These are phyloP conservation scores for Meandrina meandrites DNA, from an alignment of 92 coral and sea anemone species.

Conservation along the genomic window DNA sequence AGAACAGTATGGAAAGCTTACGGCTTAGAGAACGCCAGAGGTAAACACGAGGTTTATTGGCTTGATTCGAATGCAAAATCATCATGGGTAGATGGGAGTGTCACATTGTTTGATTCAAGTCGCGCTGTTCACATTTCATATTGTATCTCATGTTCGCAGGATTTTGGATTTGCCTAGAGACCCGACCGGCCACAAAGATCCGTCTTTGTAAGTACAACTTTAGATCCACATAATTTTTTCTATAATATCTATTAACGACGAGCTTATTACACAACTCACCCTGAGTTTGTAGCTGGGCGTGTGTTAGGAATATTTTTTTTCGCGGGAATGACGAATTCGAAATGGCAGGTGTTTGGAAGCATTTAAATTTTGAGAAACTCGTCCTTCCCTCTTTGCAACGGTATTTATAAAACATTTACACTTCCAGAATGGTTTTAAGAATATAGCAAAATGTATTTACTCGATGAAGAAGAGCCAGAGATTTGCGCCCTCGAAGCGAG, in stretches of 20 bases:
- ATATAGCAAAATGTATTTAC: not conserved
- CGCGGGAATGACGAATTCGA: conserved; percentile 7
- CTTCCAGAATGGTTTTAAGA: not conserved
- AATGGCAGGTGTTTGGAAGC: conserved; percentile 21
- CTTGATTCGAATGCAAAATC: conserved; percentile 32
- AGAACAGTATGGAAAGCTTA: conserved; percentile 51
- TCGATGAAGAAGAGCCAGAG: not conserved
- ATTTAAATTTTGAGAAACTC: not conserved
- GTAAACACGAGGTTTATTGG: conserved; percentile 54
- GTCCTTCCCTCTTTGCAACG: not conserved
- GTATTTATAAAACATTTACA: not conserved
- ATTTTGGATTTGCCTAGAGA: conserved; percentile 46
- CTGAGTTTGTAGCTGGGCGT: conserved; percentile 19
- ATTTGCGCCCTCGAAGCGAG: not conserved
- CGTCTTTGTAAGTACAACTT: conserved; percentile 16
- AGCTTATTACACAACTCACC: not conserved
- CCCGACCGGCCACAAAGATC: not conserved
- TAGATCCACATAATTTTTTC: not conserved
- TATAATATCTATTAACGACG: not conserved
- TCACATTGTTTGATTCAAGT: conserved; percentile 32
- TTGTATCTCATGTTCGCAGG: conserved; percentile 26
- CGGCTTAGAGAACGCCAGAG: conserved; percentile 68
- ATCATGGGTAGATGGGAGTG: conserved; percentile 55
- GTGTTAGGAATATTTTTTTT: conserved; percentile 5
- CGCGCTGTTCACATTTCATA: conserved; percentile 15